Evolutionary conservation across 2,797 vertebrate genomes (phyloP).

Genomic region (Acipenser transmontanus): DNA sequence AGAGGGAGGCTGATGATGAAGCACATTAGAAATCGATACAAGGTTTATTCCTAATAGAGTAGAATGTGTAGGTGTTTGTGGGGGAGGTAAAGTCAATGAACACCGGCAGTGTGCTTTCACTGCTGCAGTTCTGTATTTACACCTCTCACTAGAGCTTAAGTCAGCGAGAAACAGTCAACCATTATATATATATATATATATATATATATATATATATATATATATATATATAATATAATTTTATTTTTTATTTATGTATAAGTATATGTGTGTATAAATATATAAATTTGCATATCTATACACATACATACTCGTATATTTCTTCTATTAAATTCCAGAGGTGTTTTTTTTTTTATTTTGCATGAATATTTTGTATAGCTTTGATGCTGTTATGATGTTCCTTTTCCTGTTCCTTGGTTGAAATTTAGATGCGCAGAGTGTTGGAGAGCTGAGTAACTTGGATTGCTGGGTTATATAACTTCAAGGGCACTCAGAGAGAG

Average conservation of each 20-base stretch:
- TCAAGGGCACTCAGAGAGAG: slow-evolving; percentile 34
- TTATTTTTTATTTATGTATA: neutral
- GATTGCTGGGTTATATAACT: slow-evolving; percentile 42
- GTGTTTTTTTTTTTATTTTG: too few relatives aligned
- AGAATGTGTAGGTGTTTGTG: slow-evolving; percentile 39
- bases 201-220: slow-evolving; percentile 1
- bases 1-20: neutral
- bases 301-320: neutral
- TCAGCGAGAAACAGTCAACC: too few relatives aligned
- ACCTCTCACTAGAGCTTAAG: too few relatives aligned
- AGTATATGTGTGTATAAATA: neutral
- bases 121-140: slow-evolving; percentile 18
- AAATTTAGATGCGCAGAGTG: slow-evolving; percentile 36
- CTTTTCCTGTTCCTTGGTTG: slow-evolving; percentile 19
- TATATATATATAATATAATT: neutral
- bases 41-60: neutral
- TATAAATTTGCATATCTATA: slow-evolving; percentile 1
- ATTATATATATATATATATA: neutral
- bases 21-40: slow-evolving; percentile 3
- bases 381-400: too few relatives aligned
- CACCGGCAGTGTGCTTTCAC: slow-evolving; percentile 13
- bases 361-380: too few relatives aligned
- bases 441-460: slow-evolving; percentile 30
- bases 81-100: slow-evolving; percentile 44
- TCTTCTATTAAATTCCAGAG: too few relatives aligned